A percentile compares a stretch with the other conserved stretches of the same genome.
Evolutionary conservation across 2,113 vertebrate species (phyloP).

Genomic region (Hemiscyllium ocellatum): DNA sequence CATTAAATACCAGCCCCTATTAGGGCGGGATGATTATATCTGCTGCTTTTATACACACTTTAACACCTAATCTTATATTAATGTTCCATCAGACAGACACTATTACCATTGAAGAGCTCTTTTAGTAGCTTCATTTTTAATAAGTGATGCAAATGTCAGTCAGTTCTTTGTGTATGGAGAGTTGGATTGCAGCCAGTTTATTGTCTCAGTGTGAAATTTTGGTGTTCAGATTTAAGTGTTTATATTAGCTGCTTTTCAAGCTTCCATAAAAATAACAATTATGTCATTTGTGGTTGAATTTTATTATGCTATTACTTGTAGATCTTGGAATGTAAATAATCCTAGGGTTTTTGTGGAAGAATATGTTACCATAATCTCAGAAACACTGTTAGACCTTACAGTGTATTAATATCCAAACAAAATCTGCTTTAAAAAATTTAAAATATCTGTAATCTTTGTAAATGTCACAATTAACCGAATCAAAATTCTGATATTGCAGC

Average conservation of each 20-base stretch:
- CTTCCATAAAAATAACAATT: not conserved
- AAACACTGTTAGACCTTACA: not conserved
- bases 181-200: not conserved
- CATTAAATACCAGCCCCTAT: too few relatives aligned
- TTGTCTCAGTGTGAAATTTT: not conserved
- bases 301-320: not conserved
- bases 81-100: not conserved
- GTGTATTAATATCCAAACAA: not conserved
- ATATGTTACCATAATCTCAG: not conserved
- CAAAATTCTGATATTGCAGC: not conserved
- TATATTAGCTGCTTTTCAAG: not conserved
- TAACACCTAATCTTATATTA: not conserved
- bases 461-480: too few relatives aligned
- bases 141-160: not conserved
- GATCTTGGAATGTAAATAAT: not conserved
- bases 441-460: too few relatives aligned
- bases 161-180: not conserved
- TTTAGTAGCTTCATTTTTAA: not conserved
- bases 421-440: not conserved
- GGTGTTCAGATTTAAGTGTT: not conserved
- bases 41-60: not conserved
- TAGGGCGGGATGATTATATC: too few relatives aligned
- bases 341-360: not conserved
- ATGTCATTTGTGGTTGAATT: not conserved
- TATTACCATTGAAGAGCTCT: not conserved